phyloP scores from a whole-genome alignment of 2,888 invertebrate genomes.

The Branchinecta sandiegonensis region DNA sequence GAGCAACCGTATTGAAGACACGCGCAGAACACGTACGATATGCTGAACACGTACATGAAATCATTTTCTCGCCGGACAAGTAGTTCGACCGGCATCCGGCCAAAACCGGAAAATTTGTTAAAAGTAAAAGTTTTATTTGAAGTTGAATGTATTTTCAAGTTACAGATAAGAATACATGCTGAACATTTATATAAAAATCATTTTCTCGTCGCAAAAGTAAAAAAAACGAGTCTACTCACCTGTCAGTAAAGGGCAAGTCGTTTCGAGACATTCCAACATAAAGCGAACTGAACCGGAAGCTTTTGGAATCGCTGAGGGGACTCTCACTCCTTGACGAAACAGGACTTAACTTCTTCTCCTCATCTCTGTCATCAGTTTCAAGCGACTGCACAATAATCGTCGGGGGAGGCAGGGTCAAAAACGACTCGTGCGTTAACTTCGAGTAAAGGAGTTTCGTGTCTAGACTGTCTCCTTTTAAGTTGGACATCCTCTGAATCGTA shows the following conservation, averaged over 20 bases:
- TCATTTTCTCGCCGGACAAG: no score
- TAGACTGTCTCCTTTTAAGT: conserved; percentile 29
- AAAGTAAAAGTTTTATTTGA: no score
- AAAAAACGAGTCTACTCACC: conserved; percentile 35
- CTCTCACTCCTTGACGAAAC: conserved; percentile 24
- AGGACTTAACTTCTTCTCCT: conserved; percentile 21
- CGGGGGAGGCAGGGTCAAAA: conserved; percentile 17
- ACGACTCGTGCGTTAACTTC: not conserved
- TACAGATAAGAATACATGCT: no score
- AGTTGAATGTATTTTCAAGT: no score
- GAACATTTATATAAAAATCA: no score
- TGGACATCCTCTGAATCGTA: conserved; percentile 25
- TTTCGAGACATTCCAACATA: conserved; percentile 46
- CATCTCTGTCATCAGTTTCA: conserved; percentile 16
- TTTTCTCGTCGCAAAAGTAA: no score
- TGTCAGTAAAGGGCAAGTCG: conserved; percentile 63
- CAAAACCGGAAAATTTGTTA: no score
- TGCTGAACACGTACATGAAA: no score
- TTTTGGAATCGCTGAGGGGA: conserved; percentile 23
- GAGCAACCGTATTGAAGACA: no score
- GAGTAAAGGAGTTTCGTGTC: conserved; percentile 28
- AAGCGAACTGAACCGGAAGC: conserved; percentile 20
- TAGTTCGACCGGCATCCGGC: no score
- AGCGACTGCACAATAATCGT: conserved; percentile 36
- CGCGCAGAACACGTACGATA: no score